phyloP scores from a whole-genome alignment of 1,140 invertebrate genomes.

The Latrodectus geometricus region DNA sequence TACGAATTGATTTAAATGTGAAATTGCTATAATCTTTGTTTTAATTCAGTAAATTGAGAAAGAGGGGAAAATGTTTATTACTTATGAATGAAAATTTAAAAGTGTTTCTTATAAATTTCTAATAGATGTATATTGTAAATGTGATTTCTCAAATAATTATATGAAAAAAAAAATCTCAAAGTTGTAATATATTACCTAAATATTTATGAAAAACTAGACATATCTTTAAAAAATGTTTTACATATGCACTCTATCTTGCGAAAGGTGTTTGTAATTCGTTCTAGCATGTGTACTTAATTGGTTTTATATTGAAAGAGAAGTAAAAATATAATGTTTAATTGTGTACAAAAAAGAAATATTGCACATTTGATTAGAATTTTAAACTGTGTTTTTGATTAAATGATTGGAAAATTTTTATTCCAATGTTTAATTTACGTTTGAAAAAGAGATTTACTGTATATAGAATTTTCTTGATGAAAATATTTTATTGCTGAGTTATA shows the following conservation, averaged over 20 bases:
- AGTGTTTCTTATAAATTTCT: too few relatives aligned
- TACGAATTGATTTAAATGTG: too few relatives aligned
- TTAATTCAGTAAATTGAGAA: too few relatives aligned
- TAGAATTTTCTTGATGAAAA: not conserved
- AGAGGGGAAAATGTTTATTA: too few relatives aligned
- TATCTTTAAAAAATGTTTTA: not conserved
- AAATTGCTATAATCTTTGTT: too few relatives aligned
- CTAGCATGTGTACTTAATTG: conserved; percentile 1
- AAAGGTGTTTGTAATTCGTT: not conserved
- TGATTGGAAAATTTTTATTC: not conserved
- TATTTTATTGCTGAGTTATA: not conserved
- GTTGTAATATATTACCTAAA: not conserved
- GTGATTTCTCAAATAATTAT: not conserved
- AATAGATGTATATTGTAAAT: not conserved
- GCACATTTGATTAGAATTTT: conserved; percentile 6
- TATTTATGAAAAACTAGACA: conserved; percentile 1
- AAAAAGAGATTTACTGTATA: not conserved
- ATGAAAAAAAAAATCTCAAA: not conserved
- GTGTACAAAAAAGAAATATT: not conserved
- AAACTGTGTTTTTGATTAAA: not conserved
- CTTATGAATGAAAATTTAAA: too few relatives aligned
- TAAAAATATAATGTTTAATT: not conserved
- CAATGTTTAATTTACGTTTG: not conserved
- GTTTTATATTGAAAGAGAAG: not conserved
- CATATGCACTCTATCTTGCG: not conserved